These are phyloP conservation scores for Heliconius ethilla DNA, from an alignment of 2,888 invertebrate species.

Conservation along the genomic window DNA sequence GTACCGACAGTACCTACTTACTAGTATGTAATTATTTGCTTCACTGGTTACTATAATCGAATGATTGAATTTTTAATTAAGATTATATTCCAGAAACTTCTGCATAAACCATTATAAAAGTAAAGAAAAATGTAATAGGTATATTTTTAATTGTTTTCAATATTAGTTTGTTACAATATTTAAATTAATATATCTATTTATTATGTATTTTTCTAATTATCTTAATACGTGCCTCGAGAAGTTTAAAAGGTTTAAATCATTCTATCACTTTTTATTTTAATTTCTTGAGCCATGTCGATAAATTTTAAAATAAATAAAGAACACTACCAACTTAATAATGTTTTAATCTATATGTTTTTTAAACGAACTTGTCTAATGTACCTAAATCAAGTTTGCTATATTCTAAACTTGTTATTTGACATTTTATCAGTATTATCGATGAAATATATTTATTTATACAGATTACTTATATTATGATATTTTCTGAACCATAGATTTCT, in stretches of 20 bases:
- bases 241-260: background rate
- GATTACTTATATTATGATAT: too few species aligned
- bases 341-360: background rate
- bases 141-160: background rate
- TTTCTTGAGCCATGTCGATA: background rate
- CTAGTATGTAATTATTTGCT: slow-evolving; percentile 17
- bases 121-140: background rate
- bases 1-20: background rate
- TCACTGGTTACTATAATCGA: slow-evolving; percentile 21
- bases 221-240: background rate
- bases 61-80: background rate
- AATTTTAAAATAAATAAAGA: background rate
- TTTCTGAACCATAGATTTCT: too few species aligned
- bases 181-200: background rate
- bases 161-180: background rate
- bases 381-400: too few species aligned
- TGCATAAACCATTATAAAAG: background rate
- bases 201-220: background rate
- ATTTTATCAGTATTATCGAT: background rate
- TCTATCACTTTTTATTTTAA: background rate
- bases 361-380: background rate
- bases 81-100: background rate
- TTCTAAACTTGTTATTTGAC: background rate
- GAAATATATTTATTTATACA: too few species aligned
- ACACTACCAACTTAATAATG: too few species aligned